A percentile compares a stretch with the other conserved stretches of the same genome.
These are phyloP conservation scores for Miltochrista miniata DNA, from an alignment of 2,888 invertebrate genomes.

Conservation along the genomic window DNA sequence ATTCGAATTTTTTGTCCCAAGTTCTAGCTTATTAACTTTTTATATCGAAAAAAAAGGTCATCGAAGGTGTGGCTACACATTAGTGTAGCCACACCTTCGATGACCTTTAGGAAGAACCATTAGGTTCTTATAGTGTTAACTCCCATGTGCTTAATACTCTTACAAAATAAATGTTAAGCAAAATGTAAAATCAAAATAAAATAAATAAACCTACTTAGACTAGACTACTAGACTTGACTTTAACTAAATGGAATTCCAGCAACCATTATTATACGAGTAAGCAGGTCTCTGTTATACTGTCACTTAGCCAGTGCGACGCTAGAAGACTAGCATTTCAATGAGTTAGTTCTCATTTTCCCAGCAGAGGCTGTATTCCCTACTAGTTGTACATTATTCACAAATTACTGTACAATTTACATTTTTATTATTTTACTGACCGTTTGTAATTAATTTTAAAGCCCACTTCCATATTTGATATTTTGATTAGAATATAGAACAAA, in stretches of 20 bases:
- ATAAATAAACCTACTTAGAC: not conserved
- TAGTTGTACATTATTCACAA: conserved; percentile 16
- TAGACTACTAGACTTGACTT: too few relatives aligned
- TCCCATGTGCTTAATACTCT: conserved; percentile 14
- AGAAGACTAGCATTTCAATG: not conserved
- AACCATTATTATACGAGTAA: not conserved
- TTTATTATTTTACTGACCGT: conserved; percentile 22
- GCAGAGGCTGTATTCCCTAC: conserved; percentile 10
- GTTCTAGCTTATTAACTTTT: conserved; percentile 37
- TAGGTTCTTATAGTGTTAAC: conserved; percentile 14
- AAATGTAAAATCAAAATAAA: not conserved
- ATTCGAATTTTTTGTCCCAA: conserved; percentile 19
- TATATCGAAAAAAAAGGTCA: conserved; percentile 30
- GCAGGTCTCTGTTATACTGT: too few relatives aligned
- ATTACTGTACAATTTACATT: conserved; percentile 19
- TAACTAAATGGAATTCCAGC: too few relatives aligned
- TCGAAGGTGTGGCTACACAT: conserved; percentile 17
- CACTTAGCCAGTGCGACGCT: not conserved
- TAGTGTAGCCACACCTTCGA: too few relatives aligned
- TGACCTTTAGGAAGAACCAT: too few relatives aligned
- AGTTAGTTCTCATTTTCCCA: conserved; percentile 16
- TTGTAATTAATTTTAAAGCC: conserved; percentile 16
- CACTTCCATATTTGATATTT: conserved; percentile 23
- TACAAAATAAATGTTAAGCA: not conserved
- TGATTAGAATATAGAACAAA: too few relatives aligned